Percentiles rank a stretch among this genome's conserved stretches.
Conservation (phyloP, 2,113 vertebrate genomes). For the Chunga burmeisteri region DNA sequence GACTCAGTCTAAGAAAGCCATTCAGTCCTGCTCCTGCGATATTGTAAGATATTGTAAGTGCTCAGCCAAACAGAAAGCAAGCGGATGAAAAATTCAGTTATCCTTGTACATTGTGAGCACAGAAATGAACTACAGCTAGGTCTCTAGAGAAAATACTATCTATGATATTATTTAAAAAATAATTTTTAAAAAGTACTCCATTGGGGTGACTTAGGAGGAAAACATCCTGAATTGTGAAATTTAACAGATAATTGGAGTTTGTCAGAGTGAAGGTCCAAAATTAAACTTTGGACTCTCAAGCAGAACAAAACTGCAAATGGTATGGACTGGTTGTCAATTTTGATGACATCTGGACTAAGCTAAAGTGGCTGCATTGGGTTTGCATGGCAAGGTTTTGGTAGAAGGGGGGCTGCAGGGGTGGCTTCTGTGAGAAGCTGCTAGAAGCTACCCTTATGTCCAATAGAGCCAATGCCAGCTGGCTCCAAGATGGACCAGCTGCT, state of each 20-base stretch:
- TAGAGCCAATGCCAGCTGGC: rapidly evolving
- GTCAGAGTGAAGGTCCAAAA: neutral
- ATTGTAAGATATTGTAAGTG: neutral
- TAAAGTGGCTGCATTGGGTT: neutral
- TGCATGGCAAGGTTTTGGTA: neutral
- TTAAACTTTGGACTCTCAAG: neutral
- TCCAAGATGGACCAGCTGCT: rapidly evolving
- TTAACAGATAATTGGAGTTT: neutral
- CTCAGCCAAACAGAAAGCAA: neutral
- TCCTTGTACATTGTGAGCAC: neutral
- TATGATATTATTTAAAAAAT: neutral
- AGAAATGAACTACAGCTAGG: neutral
- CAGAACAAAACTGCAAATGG: neutral
- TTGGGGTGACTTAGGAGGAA: neutral
- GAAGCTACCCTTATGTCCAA: rapidly evolving
- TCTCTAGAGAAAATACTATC: neutral
- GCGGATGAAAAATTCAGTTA: neutral
- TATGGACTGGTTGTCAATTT: neutral
- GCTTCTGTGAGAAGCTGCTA: neutral
- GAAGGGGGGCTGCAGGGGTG: rapidly evolving
- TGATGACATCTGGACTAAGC: neutral
- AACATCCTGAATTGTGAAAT: neutral
- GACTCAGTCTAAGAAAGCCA: neutral
- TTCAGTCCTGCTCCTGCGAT: neutral
- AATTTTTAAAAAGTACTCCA: neutral